phyloP scores from a whole-genome alignment of 1,140 invertebrate genomes.

The Musca domestica region DNA sequence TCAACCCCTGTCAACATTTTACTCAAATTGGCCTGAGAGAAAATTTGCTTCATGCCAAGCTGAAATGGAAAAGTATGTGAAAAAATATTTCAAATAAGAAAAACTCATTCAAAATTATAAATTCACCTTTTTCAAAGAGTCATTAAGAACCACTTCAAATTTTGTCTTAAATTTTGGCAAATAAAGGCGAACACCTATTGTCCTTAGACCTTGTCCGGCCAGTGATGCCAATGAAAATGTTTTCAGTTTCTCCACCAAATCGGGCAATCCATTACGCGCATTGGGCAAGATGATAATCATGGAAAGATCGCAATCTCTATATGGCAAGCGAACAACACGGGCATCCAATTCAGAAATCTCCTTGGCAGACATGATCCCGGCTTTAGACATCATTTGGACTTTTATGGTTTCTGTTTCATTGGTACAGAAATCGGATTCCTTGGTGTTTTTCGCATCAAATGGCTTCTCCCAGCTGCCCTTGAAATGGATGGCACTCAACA shows the following conservation, averaged over 20 bases:
- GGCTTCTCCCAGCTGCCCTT: conserved; percentile 62
- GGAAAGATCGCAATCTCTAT: too few relatives aligned
- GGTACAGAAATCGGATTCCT: conserved; percentile 52
- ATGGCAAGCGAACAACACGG: conserved; percentile 55
- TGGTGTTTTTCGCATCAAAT: conserved; percentile 53
- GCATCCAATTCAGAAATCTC: conserved; percentile 51
- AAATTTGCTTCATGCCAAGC: too few relatives aligned
- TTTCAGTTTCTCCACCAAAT: conserved; percentile 37
- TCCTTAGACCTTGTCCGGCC: too few relatives aligned
- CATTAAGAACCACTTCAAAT: conserved; percentile 59
- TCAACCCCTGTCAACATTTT: too few relatives aligned
- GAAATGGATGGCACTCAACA: conserved; percentile 85
- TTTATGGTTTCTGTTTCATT: conserved; percentile 46
- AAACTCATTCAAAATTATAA: too few relatives aligned
- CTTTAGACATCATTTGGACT: conserved; percentile 56
- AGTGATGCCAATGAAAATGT: too few relatives aligned
- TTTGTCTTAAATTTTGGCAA: conserved; percentile 75
- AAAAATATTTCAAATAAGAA: too few relatives aligned
- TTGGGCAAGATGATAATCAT: conserved; percentile 63
- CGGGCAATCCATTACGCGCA: conserved; percentile 56
- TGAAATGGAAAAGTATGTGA: too few relatives aligned
- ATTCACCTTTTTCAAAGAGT: conserved; percentile 59
- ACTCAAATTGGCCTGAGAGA: too few relatives aligned
- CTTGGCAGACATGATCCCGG: conserved; percentile 49
- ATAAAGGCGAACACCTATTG: conserved; percentile 55